Evolutionary conservation across 2,888 invertebrate species (phyloP).

Genomic region (Calameuta idolon): DNA sequence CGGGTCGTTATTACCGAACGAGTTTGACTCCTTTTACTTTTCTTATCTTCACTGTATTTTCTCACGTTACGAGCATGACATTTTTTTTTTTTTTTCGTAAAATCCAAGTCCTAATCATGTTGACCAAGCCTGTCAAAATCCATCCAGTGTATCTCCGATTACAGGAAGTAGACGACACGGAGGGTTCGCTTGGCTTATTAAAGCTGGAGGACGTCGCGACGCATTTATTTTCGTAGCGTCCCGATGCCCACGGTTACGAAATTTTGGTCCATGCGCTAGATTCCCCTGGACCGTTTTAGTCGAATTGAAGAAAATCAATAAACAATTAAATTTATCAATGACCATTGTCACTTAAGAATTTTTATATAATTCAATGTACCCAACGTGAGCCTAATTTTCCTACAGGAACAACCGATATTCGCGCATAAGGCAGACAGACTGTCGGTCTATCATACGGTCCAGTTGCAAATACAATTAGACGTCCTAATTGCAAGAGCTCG

Average conservation of each 20-base stretch:
- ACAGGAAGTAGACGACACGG: constrained; percentile 37
- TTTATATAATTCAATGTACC: not conserved
- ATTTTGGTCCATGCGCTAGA: not conserved
- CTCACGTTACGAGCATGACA: not conserved
- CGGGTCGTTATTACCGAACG: not conserved
- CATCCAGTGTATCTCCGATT: constrained; percentile 33
- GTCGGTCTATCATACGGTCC: not conserved
- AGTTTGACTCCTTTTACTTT: not conserved
- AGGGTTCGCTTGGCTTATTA: constrained; percentile 16
- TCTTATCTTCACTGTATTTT: not conserved
- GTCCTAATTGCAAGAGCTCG: not conserved
- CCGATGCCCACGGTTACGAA: not conserved
- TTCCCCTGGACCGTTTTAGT: not conserved
- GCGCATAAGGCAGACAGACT: not conserved
- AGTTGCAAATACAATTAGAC: not conserved
- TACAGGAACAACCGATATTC: not conserved
- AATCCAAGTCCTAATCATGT: not conserved
- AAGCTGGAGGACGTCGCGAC: constrained; percentile 24
- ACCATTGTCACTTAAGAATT: not conserved
- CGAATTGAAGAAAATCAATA: not conserved
- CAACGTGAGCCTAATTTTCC: not conserved
- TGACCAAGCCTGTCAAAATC: not conserved
- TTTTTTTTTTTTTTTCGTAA: not conserved
- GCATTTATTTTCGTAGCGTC: constrained; percentile 43
- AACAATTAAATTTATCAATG: not conserved